phyloP scores from a whole-genome alignment of 2,888 invertebrate species.

The Acholoe squamosa region DNA sequence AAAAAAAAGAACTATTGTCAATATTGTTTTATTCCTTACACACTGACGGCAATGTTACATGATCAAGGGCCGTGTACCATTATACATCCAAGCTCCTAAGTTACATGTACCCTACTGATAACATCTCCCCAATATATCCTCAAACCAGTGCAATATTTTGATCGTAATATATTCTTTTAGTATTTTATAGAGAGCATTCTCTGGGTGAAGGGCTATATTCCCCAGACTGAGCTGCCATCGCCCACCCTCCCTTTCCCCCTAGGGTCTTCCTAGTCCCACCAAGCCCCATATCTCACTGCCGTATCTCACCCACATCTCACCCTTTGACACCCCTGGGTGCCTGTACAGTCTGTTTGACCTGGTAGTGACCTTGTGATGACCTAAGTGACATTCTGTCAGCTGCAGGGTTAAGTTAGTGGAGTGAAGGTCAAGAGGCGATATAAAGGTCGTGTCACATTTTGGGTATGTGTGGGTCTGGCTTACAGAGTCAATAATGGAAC shows the following conservation, averaged over 20 bases:
- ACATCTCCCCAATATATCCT: neutral
- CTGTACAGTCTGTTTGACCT: neutral
- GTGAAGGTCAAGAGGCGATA: neutral
- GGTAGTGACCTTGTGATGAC: neutral
- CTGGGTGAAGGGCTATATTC: too few relatives aligned
- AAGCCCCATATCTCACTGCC: too few relatives aligned
- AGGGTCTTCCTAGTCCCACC: neutral
- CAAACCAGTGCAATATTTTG: neutral
- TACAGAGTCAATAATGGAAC: neutral
- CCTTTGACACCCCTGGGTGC: neutral
- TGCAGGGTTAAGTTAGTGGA: slow-evolving; percentile 6
- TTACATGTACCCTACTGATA: too few relatives aligned
- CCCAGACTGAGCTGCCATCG: neutral
- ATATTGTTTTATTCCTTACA: too few relatives aligned
- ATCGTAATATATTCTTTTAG: too few relatives aligned
- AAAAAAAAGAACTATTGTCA: too few relatives aligned
- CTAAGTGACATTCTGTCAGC: neutral
- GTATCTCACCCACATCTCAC: too few relatives aligned
- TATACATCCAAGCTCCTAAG: too few relatives aligned
- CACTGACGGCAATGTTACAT: too few relatives aligned
- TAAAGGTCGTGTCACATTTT: neutral
- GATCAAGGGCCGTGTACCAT: too few relatives aligned
- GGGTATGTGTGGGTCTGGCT: neutral
- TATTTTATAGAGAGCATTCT: neutral
- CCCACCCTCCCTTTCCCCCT: neutral